Evolutionary conservation across 2,113 vertebrate genomes (phyloP), one percentile per base, ranked within the genome.

Genomic region (Sebastes fasciatus): DNA sequence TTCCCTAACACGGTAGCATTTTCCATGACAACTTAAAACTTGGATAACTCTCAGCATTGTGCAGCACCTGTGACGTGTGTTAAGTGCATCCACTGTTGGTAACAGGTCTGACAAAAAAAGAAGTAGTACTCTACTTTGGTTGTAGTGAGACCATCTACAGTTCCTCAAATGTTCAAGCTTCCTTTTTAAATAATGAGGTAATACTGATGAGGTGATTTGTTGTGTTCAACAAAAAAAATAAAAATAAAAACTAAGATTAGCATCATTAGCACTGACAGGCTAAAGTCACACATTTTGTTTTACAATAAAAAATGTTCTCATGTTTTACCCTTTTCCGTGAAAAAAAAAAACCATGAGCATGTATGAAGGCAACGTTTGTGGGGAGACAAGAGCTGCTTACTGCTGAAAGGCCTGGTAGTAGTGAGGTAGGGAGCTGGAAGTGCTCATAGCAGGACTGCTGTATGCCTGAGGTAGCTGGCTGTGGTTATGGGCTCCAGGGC

Each of bases 351-450:
- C 49, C 58, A 64, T 46, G 58, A 78, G 62, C 43, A 51, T 1
- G 13, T 68, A 34, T 65, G 66, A 86, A 82, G 76, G 74, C 51
- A 72, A 48, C n/a, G 1, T 77, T 55, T 88, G 65, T 49, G 16
- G 60, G 69, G 52, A 72, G 9, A 4, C 34, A 34, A 76, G 70
- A 85, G 75, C 19, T 74, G 82, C 84, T 93, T 81, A 96, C 90
- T 95, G 95, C 77, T 98, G 98, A 93, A 99, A 99, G 3, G 98
- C 97, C 95, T 99, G 98, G 94, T 99, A 98, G 91, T 99, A 99
- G 90, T 98, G 97, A 92, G 98, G 98, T 96, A 99, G 96, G 45
- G 97, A 82, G 91, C 90, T 97, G 85, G 97, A 97, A 82, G 96
- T 96, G 92, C 96, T 97, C 95, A 97, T 93, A 94, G 96, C 95